Evolutionary conservation across 2,113 vertebrate genomes (phyloP).

Genomic region (Strix uralensis): DNA sequence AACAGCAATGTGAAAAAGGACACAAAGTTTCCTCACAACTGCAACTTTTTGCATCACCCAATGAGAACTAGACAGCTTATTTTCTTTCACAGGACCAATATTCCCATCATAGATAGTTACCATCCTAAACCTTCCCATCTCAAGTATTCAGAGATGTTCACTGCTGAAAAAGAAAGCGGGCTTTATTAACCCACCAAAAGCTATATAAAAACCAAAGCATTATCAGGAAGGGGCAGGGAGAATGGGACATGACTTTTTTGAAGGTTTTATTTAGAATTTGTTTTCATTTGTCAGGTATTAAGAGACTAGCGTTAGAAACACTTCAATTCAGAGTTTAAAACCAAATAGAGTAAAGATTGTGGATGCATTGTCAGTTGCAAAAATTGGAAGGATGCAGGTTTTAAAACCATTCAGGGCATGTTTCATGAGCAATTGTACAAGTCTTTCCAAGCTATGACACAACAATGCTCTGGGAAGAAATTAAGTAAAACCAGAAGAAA

Average conservation of each 20-base stretch:
- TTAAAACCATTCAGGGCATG: neutral
- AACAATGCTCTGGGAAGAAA: neutral
- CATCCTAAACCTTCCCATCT: neutral
- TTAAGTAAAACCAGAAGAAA: neutral
- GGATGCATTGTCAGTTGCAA: neutral
- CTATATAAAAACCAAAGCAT: neutral
- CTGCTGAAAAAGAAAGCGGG: neutral
- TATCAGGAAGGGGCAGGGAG: accelerated
- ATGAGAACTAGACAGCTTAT: neutral
- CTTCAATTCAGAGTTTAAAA: neutral
- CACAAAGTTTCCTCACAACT: neutral
- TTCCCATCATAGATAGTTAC: neutral
- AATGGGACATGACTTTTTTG: neutral
- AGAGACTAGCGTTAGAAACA: neutral
- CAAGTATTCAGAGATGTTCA: neutral
- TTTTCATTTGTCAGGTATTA: neutral
- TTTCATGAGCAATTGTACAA: neutral
- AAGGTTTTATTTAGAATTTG: neutral
- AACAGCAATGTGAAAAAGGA: neutral
- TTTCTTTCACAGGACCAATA: neutral
- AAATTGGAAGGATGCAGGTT: neutral
- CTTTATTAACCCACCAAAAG: neutral
- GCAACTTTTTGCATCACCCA: neutral
- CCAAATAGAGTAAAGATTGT: neutral
- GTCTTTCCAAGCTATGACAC: neutral